Evolutionary conservation across 2,888 invertebrate genomes (phyloP).

Genomic region (Miltochrista miniata): DNA sequence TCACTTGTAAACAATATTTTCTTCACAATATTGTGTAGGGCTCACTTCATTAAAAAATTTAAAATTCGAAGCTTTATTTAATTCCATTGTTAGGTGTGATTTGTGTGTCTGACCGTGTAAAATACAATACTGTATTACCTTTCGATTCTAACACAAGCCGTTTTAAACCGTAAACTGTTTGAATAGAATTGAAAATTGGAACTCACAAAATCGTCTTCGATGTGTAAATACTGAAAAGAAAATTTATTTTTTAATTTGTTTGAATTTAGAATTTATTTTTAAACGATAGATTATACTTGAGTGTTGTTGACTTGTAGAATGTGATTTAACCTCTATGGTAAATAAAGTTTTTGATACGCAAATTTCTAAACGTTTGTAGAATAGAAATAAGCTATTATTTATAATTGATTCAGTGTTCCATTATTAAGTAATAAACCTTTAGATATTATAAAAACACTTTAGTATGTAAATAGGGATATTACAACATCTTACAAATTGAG

Average conservation of each 20-base stretch:
- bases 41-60: conserved; percentile 78
- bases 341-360: too few relatives aligned
- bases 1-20: conserved; percentile 59
- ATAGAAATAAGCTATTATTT: neutral
- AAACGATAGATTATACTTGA: conserved; percentile 45
- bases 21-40: conserved; percentile 70
- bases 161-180: conserved; percentile 43
- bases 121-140: conserved; percentile 57
- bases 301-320: conserved; percentile 46
- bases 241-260: conserved; percentile 63
- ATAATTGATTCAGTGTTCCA: too few relatives aligned
- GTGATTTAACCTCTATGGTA: too few relatives aligned
- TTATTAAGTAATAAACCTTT: too few relatives aligned
- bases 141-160: conserved; percentile 31
- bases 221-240: conserved; percentile 41
- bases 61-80: conserved; percentile 74
- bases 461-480: too few relatives aligned
- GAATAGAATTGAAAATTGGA: conserved; percentile 31
- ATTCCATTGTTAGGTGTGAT: conserved; percentile 71
- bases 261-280: conserved; percentile 56
- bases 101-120: conserved; percentile 71
- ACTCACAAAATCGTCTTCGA: conserved; percentile 28
- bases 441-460: too few relatives aligned
- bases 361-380: conserved; percentile 22
- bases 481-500: too few relatives aligned